phyloP scores from a whole-genome alignment of 2,113 vertebrate genomes.

The Nycticryphes semicollaris region DNA sequence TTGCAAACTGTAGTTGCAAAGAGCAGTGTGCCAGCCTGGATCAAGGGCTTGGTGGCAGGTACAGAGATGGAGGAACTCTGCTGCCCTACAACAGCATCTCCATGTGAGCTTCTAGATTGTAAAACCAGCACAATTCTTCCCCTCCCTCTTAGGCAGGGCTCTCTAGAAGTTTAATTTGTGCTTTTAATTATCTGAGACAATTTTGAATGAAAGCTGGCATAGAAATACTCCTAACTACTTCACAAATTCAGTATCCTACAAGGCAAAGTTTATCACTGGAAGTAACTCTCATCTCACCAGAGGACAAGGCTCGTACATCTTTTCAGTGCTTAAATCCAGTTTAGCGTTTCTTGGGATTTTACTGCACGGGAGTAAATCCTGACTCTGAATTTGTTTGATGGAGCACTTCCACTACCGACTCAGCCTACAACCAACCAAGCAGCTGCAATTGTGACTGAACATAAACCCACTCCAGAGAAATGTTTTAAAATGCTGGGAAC shows the following conservation, averaged over 20 bases:
- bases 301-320: neutral
- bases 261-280: neutral
- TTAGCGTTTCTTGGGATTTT: neutral
- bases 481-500: fast-evolving
- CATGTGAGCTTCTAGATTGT: neutral
- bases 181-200: neutral
- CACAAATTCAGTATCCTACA: neutral
- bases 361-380: neutral
- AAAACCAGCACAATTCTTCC: neutral
- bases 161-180: neutral
- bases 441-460: fast-evolving
- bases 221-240: neutral
- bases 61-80: neutral
- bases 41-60: neutral
- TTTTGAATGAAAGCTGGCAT: neutral
- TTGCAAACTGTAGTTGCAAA: too few species aligned
- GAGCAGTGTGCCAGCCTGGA: neutral
- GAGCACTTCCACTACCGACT: neutral
- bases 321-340: neutral
- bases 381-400: neutral
- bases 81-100: neutral
- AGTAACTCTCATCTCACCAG: neutral
- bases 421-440: fast-evolving
- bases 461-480: neutral
- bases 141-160: neutral